Base-by-base conservation (phyloP, 2,888 invertebrate species). In the Xylophagus ater region DNA sequence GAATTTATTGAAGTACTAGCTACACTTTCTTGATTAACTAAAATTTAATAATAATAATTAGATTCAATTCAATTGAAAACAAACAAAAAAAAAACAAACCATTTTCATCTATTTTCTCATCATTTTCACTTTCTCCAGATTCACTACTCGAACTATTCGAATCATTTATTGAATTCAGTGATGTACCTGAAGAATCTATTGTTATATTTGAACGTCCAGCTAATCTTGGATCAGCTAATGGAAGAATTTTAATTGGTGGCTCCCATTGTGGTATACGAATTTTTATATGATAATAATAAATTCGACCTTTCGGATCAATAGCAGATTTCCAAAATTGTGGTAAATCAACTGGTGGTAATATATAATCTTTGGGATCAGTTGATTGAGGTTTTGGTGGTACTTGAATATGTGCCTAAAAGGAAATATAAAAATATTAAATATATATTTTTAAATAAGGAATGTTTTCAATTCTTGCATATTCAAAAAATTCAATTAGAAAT, bases 201-300 rank as follows among this genome's bases (percentile, higher is more conserved):
- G n/a, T n/a, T n/a, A n/a, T n/a, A n/a, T n/a, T n/a, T n/a, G n/a
- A n/a, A n/a, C n/a, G n/a, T n/a, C n/a, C 26, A 9, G 29, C 12
- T 17, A 30, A 9, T 9, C 13, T 10, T 7, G 17, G 65, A 15
- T 68, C 67, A 20, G 67, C 70, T 18, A 58, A 53, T 0, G 54
- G 51, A 12, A 49, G 34, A 31, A 53, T 47, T 46, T 51, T 53
- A 10, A 56, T 58, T 6, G 81, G 82, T 20, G 84, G 83, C 48
- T 76, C 66, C 89, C 89, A 89, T 57, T 85, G 86, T 15, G 85
- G 74, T 49, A 78, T 71, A 6, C 86, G 68, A 34, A 79, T 70
- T 59, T 79, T 81, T 2, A 80, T 69, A 60, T 96, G 90, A 66
- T 93, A 97, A 67, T 90, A 97, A 64, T 93, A 96, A 1, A 80